Conservation (phyloP, 2,113 vertebrate species). For the Halcyon senegalensis region DNA sequence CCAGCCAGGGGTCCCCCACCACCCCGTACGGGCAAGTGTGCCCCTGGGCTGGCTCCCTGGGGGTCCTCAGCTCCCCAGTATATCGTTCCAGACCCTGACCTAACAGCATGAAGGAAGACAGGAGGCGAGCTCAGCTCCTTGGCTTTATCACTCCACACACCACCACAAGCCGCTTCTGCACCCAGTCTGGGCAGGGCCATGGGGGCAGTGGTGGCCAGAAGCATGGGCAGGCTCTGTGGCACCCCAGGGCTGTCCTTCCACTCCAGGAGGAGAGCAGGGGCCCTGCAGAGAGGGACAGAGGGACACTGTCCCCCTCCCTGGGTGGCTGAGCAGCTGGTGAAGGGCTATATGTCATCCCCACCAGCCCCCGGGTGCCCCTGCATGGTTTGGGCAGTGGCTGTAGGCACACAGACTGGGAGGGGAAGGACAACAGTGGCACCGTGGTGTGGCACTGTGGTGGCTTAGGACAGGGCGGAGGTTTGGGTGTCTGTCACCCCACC, state of each 20-base stretch:
- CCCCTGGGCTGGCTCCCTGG: neutral
- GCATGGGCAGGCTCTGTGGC: neutral
- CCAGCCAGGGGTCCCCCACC: no score
- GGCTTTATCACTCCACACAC: slow-evolving; percentile 48
- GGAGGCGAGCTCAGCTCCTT: neutral
- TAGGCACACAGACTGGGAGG: neutral
- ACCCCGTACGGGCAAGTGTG: neutral
- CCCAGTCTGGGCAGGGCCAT: rapidly evolving
- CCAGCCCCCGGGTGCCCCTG: neutral
- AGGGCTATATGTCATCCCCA: neutral
- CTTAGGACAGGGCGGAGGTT: rapidly evolving
- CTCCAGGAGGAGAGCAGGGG: neutral
- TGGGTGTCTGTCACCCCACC: neutral
- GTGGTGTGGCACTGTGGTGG: neutral
- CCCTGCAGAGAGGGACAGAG: neutral
- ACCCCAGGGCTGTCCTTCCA: neutral
- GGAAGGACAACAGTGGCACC: neutral
- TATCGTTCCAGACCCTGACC: neutral
- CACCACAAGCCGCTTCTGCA: neutral
- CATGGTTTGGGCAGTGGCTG: neutral
- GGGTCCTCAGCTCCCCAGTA: neutral
- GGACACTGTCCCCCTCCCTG: neutral
- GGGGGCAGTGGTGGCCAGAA: neutral
- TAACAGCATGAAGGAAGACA: neutral
- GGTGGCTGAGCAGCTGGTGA: neutral